A percentile compares a stretch with the other conserved stretches of the same genome.
Conservation (phyloP, 2,797 vertebrate genomes). For the Falco cherrug region DNA sequence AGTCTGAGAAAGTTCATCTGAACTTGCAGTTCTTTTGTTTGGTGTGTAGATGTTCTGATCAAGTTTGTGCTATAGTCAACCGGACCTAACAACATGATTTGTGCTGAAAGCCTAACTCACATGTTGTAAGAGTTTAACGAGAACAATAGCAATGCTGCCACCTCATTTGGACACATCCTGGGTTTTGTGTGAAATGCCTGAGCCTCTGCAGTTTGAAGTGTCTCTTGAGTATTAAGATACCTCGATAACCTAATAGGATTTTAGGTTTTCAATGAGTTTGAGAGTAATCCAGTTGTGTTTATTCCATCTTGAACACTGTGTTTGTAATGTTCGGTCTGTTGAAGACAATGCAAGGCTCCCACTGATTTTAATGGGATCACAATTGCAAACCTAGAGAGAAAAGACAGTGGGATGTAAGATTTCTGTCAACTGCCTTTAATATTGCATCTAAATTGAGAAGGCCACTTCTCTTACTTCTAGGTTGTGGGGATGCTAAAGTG, state of each 20-base stretch:
- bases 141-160: neutral
- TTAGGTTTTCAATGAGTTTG: constrained; percentile 11
- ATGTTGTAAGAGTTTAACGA: neutral
- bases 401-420: neutral
- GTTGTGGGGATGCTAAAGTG: neutral
- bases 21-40: constrained; percentile 20
- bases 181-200: neutral
- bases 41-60: neutral
- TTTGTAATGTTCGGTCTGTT: neutral
- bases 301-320: neutral
- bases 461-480: constrained; percentile 25
- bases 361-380: constrained; percentile 18
- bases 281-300: constrained; percentile 25
- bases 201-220: constrained; percentile 27
- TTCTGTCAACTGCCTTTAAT: constrained; percentile 46
- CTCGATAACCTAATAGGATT: constrained; percentile 33
- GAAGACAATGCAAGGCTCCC: constrained; percentile 24
- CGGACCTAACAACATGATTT: neutral
- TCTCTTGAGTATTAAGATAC: constrained; percentile 8
- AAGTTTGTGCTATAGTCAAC: constrained; percentile 12
- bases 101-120: neutral
- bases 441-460: constrained; percentile 28
- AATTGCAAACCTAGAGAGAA: constrained; percentile 8
- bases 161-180: neutral
- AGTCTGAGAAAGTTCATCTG: constrained; percentile 3